These are phyloP conservation scores for Lithophane semibrunnea DNA, from an alignment of 2,888 invertebrate genomes.

Conservation along the genomic window DNA sequence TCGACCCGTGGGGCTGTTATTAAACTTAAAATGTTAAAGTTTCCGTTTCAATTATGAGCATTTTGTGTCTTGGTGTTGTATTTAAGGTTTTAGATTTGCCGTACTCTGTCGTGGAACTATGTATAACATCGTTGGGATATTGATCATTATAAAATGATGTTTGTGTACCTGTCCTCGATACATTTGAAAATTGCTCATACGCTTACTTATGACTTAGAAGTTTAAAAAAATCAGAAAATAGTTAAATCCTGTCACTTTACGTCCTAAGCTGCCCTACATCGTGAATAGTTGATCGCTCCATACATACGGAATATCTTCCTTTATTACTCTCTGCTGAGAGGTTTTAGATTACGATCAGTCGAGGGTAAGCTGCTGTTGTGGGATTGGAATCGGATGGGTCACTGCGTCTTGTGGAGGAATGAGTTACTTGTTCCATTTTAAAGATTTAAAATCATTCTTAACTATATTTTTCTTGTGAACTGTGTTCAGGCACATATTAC, in stretches of 20 bases:
- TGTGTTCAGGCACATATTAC: background rate
- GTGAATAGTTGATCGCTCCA: conserved; percentile 72
- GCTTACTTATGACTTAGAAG: background rate
- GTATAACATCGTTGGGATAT: background rate
- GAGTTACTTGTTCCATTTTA: conserved; percentile 4
- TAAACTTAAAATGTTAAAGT: background rate
- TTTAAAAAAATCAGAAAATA: background rate
- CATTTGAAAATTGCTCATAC: background rate
- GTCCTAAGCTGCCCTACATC: conserved; percentile 39
- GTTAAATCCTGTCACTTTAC: conserved; percentile 37
- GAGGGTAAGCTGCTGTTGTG: conserved; percentile 31
- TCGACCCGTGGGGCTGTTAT: background rate
- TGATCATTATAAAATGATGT: background rate
- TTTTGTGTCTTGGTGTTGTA: background rate
- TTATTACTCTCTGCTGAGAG: conserved; percentile 61
- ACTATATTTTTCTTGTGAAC: background rate
- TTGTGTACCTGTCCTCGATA: background rate
- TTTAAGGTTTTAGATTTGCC: background rate
- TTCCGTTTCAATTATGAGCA: background rate
- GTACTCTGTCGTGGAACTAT: background rate
- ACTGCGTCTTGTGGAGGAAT: conserved; percentile 18
- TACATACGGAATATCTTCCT: conserved; percentile 67
- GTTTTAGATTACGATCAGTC: conserved; percentile 44
- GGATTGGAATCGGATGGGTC: conserved; percentile 48
- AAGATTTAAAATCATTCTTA: background rate